Evolutionary conservation across 2,113 vertebrate species (phyloP).

Genomic region (Burhinus bistriatus): DNA sequence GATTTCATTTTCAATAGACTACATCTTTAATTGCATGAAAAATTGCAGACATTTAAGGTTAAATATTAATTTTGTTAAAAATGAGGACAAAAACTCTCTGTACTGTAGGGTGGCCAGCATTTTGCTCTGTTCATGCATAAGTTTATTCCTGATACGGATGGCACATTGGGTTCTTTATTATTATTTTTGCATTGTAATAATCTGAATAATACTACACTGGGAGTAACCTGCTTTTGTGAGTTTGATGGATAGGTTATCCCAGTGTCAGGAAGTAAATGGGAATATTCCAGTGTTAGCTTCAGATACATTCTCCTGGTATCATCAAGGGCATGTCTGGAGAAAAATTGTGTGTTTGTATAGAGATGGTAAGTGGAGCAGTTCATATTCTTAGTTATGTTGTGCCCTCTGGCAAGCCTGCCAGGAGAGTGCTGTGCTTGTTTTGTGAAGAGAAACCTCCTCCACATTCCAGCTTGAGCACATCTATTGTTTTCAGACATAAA

Average conservation of each 20-base stretch:
- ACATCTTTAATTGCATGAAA: not conserved
- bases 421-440: constrained; percentile 68
- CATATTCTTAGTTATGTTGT: constrained; percentile 68
- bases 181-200: not conserved
- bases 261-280: not conserved
- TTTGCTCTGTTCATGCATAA: not conserved
- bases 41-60: not conserved
- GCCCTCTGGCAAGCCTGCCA: constrained; percentile 68
- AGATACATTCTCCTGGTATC: constrained; percentile 39
- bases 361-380: constrained; percentile 64
- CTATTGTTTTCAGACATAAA: constrained; percentile 62
- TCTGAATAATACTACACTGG: not conserved
- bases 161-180: not conserved
- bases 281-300: constrained; percentile 22
- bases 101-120: not conserved
- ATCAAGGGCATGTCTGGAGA: constrained; percentile 33
- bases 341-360: constrained; percentile 58
- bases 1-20: not conserved
- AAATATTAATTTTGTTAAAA: not conserved
- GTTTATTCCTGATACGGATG: not conserved
- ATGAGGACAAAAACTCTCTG: not conserved
- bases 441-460: constrained; percentile 57
- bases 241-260: not conserved
- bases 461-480: constrained; percentile 58
- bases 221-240: not conserved